These are phyloP conservation scores for Hyles vespertilio DNA, from an alignment of 1,140 invertebrate genomes.

Conservation along the genomic window DNA sequence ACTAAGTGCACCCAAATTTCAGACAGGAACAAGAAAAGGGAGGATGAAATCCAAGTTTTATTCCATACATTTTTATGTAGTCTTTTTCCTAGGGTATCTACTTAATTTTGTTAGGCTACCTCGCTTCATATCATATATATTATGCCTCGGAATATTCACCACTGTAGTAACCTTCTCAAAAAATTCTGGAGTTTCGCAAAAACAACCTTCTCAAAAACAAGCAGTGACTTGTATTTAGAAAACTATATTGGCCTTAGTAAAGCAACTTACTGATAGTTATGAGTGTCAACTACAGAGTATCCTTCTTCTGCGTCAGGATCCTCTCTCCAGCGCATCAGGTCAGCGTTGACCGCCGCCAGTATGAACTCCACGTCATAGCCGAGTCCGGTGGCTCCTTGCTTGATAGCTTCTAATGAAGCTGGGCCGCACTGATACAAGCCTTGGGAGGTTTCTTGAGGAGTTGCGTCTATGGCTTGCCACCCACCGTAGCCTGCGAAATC, in stretches of 20 bases:
- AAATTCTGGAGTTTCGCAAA: background rate
- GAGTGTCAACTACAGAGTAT: constrained; percentile 79
- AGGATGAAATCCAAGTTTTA: too few species aligned
- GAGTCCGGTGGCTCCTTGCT: constrained; percentile 82
- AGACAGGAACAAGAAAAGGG: too few species aligned
- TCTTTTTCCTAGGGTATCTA: too few species aligned
- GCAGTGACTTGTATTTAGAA: background rate
- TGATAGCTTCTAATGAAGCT: constrained; percentile 80
- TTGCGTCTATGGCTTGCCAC: constrained; percentile 86
- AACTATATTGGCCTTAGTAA: background rate
- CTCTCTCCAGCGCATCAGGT: constrained; percentile 79
- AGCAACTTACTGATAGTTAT: constrained; percentile 81
- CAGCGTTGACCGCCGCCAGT: constrained; percentile 79
- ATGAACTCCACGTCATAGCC: constrained; percentile 84
- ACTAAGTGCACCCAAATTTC: too few species aligned
- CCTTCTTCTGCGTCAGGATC: constrained; percentile 77
- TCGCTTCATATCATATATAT: too few species aligned
- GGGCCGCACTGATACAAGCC: constrained; percentile 81
- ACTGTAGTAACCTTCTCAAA: too few species aligned
- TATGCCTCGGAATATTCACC: too few species aligned
- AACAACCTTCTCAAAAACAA: background rate
- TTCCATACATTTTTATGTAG: too few species aligned
- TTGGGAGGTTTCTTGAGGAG: constrained; percentile 82
- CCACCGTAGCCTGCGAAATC: constrained; percentile 78
- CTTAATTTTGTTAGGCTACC: too few species aligned